Conservation (phyloP, 2,888 invertebrate genomes). For the Lithodes maja region DNA sequence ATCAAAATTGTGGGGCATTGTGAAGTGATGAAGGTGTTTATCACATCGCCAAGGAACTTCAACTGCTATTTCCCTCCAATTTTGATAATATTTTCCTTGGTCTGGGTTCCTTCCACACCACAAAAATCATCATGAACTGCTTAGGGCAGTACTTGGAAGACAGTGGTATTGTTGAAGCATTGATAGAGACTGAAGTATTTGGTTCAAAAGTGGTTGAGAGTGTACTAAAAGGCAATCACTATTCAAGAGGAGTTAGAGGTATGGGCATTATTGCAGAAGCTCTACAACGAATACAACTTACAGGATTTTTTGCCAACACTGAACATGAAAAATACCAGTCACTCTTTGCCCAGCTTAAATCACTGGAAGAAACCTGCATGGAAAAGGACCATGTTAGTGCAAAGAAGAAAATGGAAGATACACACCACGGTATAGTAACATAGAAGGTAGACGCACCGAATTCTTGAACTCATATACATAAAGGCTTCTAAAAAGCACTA, state of each 20-base stretch:
- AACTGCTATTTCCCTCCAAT: no score
- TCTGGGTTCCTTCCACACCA: no score
- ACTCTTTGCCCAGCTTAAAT: constrained; percentile 8
- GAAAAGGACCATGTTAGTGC: constrained; percentile 10
- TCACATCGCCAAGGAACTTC: no score
- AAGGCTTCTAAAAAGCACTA: no score
- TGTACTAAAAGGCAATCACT: not conserved
- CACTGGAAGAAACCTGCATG: constrained; percentile 11
- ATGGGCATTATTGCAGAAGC: not conserved
- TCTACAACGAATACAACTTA: constrained; percentile 7
- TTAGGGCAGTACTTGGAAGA: constrained; percentile 28
- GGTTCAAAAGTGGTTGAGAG: not conserved
- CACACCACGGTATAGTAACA: not conserved
- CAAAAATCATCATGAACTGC: not conserved
- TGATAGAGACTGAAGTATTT: constrained; percentile 19
- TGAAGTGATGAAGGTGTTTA: no score
- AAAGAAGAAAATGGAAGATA: constrained; percentile 31
- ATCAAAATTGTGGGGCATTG: no score
- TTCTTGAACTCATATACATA: no score
- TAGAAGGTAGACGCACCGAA: no score
- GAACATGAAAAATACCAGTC: constrained; percentile 15
- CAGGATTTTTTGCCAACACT: constrained; percentile 11
- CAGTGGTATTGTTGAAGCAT: constrained; percentile 28
- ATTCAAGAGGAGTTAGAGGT: constrained; percentile 11
- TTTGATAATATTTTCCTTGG: no score